Percentiles rank a stretch among this genome's conserved stretches.
Evolutionary conservation across 2,888 invertebrate genomes (phyloP).

Genomic region (Plebejus melissa): DNA sequence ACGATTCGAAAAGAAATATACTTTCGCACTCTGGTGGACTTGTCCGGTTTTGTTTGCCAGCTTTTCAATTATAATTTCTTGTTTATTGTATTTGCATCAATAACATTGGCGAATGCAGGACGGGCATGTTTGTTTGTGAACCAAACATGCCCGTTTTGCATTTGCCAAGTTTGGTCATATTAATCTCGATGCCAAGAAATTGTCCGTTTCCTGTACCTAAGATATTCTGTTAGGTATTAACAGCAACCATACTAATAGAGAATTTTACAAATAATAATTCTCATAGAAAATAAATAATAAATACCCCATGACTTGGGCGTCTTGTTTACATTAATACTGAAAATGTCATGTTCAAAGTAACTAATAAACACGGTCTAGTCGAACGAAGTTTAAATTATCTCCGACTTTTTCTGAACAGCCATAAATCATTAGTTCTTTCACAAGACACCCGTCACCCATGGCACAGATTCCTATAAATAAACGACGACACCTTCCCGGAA

Average conservation of each 20-base stretch:
- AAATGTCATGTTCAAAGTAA: no score
- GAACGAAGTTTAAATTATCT: not conserved
- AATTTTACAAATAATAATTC: no score
- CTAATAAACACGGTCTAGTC: not conserved
- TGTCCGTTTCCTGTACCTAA: not conserved
- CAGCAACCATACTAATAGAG: no score
- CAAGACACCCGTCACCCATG: not conserved
- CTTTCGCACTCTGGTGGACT: no score
- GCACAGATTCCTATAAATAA: not conserved
- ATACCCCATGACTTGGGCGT: no score
- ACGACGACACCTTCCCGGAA: slow-evolving; percentile 2
- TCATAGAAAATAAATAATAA: no score
- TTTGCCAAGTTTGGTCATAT: not conserved
- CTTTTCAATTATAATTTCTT: not conserved
- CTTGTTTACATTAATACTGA: no score
- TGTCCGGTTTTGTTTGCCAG: no score
- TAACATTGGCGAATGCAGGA: not conserved
- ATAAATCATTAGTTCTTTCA: not conserved
- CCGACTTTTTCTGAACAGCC: not conserved
- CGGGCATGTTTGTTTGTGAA: not conserved
- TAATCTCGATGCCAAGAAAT: not conserved
- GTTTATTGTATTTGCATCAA: not conserved
- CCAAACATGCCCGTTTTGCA: no score
- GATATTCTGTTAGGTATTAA: not conserved
- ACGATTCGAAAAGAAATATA: no score